These are phyloP conservation scores for Antechinus stuartii DNA, from an alignment of 2,113 vertebrate species.

Conservation along the genomic window DNA sequence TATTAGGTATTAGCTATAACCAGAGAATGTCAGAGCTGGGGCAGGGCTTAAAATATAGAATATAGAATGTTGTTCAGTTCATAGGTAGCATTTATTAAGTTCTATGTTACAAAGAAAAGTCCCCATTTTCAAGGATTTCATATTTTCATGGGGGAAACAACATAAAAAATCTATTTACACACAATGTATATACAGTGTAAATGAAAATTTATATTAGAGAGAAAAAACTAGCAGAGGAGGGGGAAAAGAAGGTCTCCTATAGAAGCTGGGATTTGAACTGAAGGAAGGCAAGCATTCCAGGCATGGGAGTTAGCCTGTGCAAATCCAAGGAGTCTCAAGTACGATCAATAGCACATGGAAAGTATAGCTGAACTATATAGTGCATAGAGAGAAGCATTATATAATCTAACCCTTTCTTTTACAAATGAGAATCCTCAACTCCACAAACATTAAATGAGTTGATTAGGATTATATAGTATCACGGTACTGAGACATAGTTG, in stretches of 20 bases:
- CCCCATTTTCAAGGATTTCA: background rate
- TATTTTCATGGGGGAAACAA: background rate
- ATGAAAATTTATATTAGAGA: background rate
- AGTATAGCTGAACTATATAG: background rate
- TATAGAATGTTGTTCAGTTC: background rate
- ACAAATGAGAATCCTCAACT: background rate
- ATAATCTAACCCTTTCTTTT: background rate
- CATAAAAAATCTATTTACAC: background rate
- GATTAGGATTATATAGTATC: background rate
- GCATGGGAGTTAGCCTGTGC: background rate
- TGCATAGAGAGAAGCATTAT: background rate
- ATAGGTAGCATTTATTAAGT: background rate
- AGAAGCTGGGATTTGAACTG: background rate
- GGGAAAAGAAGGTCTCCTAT: background rate
- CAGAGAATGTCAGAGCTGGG: background rate
- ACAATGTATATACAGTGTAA: background rate
- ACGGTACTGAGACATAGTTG: background rate
- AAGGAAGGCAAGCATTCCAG: background rate
- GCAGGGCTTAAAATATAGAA: background rate
- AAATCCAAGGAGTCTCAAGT: background rate
- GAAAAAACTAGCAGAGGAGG: background rate
- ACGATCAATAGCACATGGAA: background rate
- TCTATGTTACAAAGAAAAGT: background rate
- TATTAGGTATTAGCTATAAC: background rate
- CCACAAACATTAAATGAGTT: background rate